Base-by-base conservation (phyloP, 2,797 vertebrate species). In the Sebastes minor region DNA sequence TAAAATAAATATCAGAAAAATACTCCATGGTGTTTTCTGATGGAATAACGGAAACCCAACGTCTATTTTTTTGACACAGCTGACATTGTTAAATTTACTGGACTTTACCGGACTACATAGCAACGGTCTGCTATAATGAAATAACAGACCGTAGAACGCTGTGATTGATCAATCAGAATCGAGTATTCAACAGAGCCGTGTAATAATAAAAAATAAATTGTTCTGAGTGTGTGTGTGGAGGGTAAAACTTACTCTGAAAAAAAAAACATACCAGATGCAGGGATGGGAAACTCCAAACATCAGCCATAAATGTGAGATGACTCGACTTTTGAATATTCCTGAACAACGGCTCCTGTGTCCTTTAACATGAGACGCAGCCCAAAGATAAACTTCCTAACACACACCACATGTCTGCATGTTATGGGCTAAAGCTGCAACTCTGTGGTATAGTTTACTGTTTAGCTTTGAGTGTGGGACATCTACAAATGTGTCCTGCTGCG, bases 311-410 rank as follows among this genome's bases (percentile, higher is more conserved):
- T 18, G 8, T 30, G 32, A 23, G 20, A 22, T 65, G 30, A 38
- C 33, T 46, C 0, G 3, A 28, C 61, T 83, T 52, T 46, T 57
- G 38, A 52, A 52, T 64, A 38, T 13, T 23, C 35, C 62, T 67
- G 23, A 77, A 70, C 64, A 77, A 84, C 63, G 2, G 69, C 73
- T 80, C 69, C 64, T 74, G 81, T 78, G 76, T 90, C 78, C 73
- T 86, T 82, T 73, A 81, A 78, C 82, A 80, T 74, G 71, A 80
- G 75, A 89, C 76, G 78, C 69, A 78, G 74, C 75, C 63, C 55
- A 49, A 81, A 88, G 87, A 89, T 86, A 89, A 89, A 89, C 83
- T 20, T 73, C 59, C 69, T 89, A 93, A 93, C 81, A 53, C 78
- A 33, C 71, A 80, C 84, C 89, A 90, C 81, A 90, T 92, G 87